Conservation (phyloP, 2,888 invertebrate genomes). For the Plemyria rubiginata region DNA sequence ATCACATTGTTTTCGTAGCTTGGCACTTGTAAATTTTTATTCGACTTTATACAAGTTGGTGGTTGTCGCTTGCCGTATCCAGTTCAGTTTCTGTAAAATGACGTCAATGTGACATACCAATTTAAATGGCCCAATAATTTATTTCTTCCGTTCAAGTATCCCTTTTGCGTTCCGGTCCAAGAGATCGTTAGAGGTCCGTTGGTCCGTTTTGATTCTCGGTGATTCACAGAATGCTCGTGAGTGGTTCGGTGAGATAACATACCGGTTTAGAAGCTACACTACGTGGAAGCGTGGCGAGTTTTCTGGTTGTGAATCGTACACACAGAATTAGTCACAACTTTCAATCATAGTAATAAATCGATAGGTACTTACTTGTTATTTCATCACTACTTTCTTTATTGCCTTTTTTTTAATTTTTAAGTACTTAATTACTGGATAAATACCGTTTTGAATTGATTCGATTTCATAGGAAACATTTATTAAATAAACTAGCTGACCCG, state of each 20-base stretch:
- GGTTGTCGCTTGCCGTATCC: background rate
- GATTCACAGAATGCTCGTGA: constrained; percentile 40
- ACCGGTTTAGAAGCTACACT: constrained; percentile 38
- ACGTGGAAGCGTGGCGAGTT: constrained; percentile 26
- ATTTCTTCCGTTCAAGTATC: constrained; percentile 23
- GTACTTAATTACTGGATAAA: too few species aligned
- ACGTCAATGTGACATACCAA: background rate
- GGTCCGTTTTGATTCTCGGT: constrained; percentile 24
- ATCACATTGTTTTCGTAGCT: background rate
- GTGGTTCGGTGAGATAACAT: constrained; percentile 35
- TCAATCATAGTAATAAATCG: background rate
- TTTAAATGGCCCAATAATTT: constrained; percentile 10
- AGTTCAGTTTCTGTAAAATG: constrained; percentile 1
- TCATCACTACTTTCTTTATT: too few species aligned
- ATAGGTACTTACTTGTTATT: too few species aligned
- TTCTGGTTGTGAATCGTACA: constrained; percentile 28
- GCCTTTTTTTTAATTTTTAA: too few species aligned
- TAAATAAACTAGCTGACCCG: too few species aligned
- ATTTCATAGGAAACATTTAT: too few species aligned
- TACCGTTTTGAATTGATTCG: too few species aligned
- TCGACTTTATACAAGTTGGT: background rate
- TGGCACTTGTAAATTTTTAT: background rate
- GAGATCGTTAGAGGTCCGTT: constrained; percentile 24
- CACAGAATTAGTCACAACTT: constrained; percentile 27
- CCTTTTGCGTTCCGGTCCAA: constrained; percentile 14